Evolutionary conservation across 2,797 vertebrate genomes (phyloP).

Genomic region (Erithacus rubecula): DNA sequence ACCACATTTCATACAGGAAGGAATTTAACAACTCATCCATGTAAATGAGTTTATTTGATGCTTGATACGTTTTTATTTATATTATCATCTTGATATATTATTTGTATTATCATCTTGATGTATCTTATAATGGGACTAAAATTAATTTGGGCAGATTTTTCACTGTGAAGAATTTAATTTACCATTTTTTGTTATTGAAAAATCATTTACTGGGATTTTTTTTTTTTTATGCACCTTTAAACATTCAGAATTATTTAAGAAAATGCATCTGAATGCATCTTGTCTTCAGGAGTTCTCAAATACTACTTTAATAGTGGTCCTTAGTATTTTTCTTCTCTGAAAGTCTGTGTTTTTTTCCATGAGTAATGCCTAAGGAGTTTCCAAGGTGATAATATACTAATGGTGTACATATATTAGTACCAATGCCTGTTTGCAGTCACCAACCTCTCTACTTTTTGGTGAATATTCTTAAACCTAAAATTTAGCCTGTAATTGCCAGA

Average conservation of each 20-base stretch:
- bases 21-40: background rate
- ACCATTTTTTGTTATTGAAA: background rate
- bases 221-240: background rate
- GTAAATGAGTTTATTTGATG: background rate
- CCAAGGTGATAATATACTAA: background rate
- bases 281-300: background rate
- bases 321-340: background rate
- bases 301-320: background rate
- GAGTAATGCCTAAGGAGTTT: background rate
- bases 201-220: background rate
- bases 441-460: background rate
- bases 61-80: background rate
- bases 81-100: background rate
- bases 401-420: background rate
- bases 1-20: background rate
- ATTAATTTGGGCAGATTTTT: background rate
- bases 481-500: background rate
- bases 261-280: background rate
- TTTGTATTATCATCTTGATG: background rate
- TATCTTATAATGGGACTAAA: background rate
- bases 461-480: background rate
- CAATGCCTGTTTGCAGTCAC: background rate
- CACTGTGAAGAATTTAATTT: background rate
- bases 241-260: background rate
- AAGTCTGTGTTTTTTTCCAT: background rate